Evolutionary conservation across 2,888 invertebrate species (phyloP), one percentile per base, ranked within the genome.

Genomic region (Lithosia quadra): DNA sequence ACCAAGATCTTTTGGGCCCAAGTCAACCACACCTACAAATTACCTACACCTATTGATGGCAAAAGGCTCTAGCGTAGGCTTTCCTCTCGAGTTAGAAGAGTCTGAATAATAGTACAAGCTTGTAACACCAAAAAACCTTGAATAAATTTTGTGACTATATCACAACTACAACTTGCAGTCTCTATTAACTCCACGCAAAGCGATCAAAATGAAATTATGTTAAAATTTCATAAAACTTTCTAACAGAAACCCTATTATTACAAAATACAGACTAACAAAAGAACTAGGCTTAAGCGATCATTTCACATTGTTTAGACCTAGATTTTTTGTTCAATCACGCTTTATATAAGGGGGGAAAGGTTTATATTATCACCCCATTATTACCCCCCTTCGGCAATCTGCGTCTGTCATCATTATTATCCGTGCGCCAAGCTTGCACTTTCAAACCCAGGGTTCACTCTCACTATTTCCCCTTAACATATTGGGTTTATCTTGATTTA

Each of bases 131-230:
- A 28, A 28, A 2, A 28, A 28, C 5, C 28, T 28, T 28, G 28
- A 28, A 28, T 28, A 28, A 28, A 28, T 0, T 43, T 39, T 43
- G 15, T 43, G 18, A 18, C 18, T 18, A 5, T 43, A 43, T 49
- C 8, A n/a, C n/a, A 49, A 8, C 9, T n/a, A 0, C 15, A n/a
- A 4, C n/a, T 49, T 9, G 43, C 18, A 43, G 18, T 49, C n/a
- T 49, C n/a, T n/a, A 49, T 49, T n/a, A n/a, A 49, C 49, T 49
- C n/a, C 49, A 49, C 49, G 49, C 49, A n/a, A 49, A 49, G n/a
- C 49, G n/a, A 49, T 49, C 49, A 49, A 49, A 49, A 49, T 49
- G n/a, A 18, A n/a, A 49, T 49, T 49, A 49, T 18, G n/a, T 49
- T 43, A 43, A 43, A 43, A 43, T 43, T 49, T 49, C 49, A 49